phyloP scores from a whole-genome alignment of 2,888 invertebrate genomes.

The Zonitis immaculata region DNA sequence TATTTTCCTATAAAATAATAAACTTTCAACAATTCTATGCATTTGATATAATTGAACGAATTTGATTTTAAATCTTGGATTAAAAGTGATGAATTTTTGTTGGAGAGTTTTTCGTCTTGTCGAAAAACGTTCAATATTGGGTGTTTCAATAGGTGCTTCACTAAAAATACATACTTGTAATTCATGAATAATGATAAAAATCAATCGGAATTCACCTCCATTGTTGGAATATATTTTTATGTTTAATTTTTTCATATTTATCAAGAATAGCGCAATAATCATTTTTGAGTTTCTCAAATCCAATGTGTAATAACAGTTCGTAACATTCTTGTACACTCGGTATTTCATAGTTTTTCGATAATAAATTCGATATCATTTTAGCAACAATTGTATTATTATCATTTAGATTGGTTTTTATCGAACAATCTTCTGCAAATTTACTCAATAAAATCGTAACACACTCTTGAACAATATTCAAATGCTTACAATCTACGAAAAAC shows the following conservation, averaged over 20 bases:
- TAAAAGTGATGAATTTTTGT: not conserved
- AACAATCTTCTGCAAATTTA: not conserved
- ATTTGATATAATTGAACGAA: not conserved
- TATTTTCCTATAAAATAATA: not conserved
- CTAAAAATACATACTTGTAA: not conserved
- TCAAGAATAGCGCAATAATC: not conserved
- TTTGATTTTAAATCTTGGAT: not conserved
- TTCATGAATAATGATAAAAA: too few relatives aligned
- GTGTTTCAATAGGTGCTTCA: too few relatives aligned
- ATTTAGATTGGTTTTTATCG: not conserved
- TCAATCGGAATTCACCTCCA: too few relatives aligned
- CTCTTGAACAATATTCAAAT: not conserved
- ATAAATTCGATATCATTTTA: not conserved
- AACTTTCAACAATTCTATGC: not conserved
- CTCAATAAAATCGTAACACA: not conserved
- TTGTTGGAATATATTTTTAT: not conserved
- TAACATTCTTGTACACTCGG: not conserved
- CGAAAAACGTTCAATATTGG: not conserved
- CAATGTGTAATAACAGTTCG: not conserved
- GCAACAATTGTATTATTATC: not conserved
- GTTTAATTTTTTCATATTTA: not conserved
- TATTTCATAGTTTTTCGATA: not conserved
- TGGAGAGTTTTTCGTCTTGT: not conserved
- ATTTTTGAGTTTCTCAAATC: not conserved
- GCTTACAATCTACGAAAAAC: not conserved